A percentile compares a stretch with the other conserved stretches of the same genome.
phyloP scores from a whole-genome alignment of 2,888 invertebrate genomes.

The Drosophila nr. fundita region DNA sequence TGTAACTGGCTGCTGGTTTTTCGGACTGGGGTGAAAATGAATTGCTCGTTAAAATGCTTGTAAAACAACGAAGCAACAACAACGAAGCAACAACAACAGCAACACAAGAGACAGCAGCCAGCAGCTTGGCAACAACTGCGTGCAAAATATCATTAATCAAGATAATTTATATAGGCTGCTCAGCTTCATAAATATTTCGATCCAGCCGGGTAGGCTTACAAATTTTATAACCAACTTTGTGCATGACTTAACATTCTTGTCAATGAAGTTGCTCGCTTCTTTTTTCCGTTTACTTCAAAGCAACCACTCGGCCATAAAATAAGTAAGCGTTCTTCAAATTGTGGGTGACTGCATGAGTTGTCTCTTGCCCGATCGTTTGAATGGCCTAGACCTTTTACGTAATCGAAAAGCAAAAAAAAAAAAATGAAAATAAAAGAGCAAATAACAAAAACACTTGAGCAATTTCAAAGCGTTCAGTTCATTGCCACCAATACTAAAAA shows the following conservation, averaged over 20 bases:
- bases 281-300: neutral
- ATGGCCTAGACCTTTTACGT: conserved; percentile 74
- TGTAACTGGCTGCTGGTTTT: conserved; percentile 58
- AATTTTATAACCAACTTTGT: conserved; percentile 54
- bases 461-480: conserved; percentile 58
- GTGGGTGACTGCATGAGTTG: conserved; percentile 32
- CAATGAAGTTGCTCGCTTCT: conserved; percentile 36
- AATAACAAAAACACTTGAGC: conserved; percentile 22
- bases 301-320: conserved; percentile 30
- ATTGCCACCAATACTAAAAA: conserved; percentile 65
- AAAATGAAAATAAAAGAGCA: neutral
- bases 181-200: conserved; percentile 69
- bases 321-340: conserved; percentile 18
- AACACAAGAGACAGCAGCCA: conserved; percentile 31
- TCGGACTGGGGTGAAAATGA: conserved; percentile 65
- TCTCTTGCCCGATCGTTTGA: conserved; percentile 3
- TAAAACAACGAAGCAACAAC: conserved; percentile 69
- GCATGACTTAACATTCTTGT: conserved; percentile 72
- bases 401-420: conserved; percentile 30
- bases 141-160: conserved; percentile 80
- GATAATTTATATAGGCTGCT: conserved; percentile 74
- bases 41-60: conserved; percentile 76
- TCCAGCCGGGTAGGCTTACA: conserved; percentile 45
- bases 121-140: conserved; percentile 68
- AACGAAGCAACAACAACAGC: conserved; percentile 18